Conservation (phyloP, 1,140 invertebrate genomes). For the Venturia canescens region DNA sequence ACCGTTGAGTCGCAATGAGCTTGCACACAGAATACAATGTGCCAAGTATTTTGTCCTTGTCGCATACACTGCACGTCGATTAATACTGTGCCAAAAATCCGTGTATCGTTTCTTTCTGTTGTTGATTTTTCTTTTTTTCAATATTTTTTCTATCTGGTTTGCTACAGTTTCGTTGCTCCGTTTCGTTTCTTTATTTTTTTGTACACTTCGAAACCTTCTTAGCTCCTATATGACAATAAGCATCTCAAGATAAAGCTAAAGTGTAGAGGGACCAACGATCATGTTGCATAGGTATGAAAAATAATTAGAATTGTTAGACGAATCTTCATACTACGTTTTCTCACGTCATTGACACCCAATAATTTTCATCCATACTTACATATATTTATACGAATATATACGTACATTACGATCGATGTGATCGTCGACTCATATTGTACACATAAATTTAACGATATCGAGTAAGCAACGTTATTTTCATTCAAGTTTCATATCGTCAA, state of each 20-base stretch:
- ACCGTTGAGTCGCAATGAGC: slow-evolving; percentile 36
- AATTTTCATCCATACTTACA: slow-evolving; percentile 14
- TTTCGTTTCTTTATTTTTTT: slow-evolving; percentile 39
- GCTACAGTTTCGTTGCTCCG: slow-evolving; percentile 30
- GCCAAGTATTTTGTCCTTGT: slow-evolving; percentile 29
- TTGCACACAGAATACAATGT: slow-evolving; percentile 4
- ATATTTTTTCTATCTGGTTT: slow-evolving; percentile 41
- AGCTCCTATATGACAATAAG: slow-evolving; percentile 69
- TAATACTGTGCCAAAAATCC: slow-evolving; percentile 38
- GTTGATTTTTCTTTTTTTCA: neutral
- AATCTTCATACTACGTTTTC: slow-evolving; percentile 65
- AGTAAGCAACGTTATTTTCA: slow-evolving; percentile 7
- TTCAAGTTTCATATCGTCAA: too few species aligned
- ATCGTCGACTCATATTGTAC: neutral
- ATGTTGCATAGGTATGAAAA: slow-evolving; percentile 54
- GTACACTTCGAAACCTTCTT: slow-evolving; percentile 61
- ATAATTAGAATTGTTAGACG: slow-evolving; percentile 74
- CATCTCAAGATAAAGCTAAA: slow-evolving; percentile 78
- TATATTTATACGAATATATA: slow-evolving; percentile 1
- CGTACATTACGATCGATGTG: neutral
- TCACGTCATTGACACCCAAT: slow-evolving; percentile 31
- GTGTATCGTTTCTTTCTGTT: slow-evolving; percentile 37
- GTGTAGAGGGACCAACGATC: slow-evolving; percentile 76
- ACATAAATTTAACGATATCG: neutral
- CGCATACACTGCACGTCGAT: slow-evolving; percentile 39